phyloP scores from a whole-genome alignment of 2,888 invertebrate genomes.

The Busseola fusca region DNA sequence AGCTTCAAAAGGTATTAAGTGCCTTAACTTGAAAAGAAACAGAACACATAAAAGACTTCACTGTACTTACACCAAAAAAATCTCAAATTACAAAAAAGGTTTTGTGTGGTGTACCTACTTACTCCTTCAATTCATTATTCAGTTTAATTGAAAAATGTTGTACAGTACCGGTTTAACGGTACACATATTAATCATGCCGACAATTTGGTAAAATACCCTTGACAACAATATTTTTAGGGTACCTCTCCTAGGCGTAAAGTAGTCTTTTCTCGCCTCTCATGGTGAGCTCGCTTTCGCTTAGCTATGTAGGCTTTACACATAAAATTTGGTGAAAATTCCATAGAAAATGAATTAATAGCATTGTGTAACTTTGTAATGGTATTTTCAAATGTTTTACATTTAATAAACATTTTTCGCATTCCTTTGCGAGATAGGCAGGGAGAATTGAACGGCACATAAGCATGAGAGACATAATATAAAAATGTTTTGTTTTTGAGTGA shows the following conservation, averaged over 20 bases:
- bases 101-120: slow-evolving; percentile 5
- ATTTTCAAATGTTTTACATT: background rate
- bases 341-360: background rate
- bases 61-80: background rate
- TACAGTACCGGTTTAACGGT: too few species aligned
- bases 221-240: too few species aligned
- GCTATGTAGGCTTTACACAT: too few species aligned
- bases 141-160: background rate
- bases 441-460: background rate
- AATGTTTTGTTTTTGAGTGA: background rate
- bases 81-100: background rate
- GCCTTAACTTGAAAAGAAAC: too few species aligned
- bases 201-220: background rate
- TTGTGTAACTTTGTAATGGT: background rate
- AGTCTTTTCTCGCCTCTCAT: background rate
- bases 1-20: too few species aligned
- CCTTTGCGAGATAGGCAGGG: background rate
- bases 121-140: background rate
- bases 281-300: background rate
- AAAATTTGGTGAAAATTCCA: background rate
- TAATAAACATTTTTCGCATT: background rate
- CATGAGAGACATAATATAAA: background rate
- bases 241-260: background rate
- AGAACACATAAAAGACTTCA: too few species aligned
- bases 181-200: background rate